Conservation (phyloP, 2,797 vertebrate species). For the Leptatherina wallacei region DNA sequence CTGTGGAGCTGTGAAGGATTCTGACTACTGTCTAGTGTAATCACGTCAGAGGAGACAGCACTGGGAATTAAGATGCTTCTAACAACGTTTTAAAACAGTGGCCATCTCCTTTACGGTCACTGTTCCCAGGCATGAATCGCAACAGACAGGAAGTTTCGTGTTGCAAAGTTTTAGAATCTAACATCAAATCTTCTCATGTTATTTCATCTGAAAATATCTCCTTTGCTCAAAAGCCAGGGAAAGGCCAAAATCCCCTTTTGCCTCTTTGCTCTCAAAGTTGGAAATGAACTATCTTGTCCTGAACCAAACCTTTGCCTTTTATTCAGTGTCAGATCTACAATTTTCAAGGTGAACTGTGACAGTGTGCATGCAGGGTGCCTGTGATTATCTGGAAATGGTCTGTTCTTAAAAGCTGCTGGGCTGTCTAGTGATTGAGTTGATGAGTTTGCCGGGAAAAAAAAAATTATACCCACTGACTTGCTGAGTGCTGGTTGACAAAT, state of each 20-base stretch:
- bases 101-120: conserved; percentile 20
- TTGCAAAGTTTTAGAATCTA: conserved; percentile 13
- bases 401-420: conserved; percentile 43
- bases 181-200: conserved; percentile 29
- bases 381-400: conserved; percentile 57
- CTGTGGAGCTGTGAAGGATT: conserved; percentile 75
- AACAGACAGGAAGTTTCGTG: conserved; percentile 14
- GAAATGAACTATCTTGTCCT: conserved; percentile 30
- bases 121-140: conserved; percentile 37
- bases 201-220: conserved; percentile 20
- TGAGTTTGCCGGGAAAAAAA: conserved; percentile 45
- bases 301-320: conserved; percentile 36
- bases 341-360: conserved; percentile 57
- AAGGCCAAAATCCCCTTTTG: conserved; percentile 23
- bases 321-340: conserved; percentile 35
- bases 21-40: conserved; percentile 73
- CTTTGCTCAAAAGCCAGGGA: conserved; percentile 8
- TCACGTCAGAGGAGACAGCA: conserved; percentile 70
- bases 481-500: conserved; percentile 49
- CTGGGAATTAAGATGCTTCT: conserved; percentile 70
- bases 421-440: conserved; percentile 48
- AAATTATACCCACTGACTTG: conserved; percentile 40
- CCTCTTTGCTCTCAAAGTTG: conserved; percentile 6
- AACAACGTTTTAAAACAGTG: conserved; percentile 50
- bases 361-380: conserved; percentile 26